Conservation (phyloP, 2,888 invertebrate genomes). For the Temnothorax rugatulus region DNA sequence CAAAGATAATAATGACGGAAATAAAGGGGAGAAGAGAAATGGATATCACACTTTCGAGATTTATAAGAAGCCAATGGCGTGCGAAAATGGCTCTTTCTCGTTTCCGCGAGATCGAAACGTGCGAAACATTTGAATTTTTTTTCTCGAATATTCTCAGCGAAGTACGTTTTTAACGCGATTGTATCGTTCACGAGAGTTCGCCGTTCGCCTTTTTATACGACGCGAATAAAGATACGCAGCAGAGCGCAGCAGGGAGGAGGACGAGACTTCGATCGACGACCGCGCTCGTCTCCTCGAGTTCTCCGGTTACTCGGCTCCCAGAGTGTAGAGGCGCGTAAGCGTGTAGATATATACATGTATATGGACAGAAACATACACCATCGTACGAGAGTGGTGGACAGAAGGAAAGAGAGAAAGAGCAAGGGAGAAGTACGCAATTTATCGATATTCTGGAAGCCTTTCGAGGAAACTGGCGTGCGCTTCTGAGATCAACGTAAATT, state of each 20-base stretch:
- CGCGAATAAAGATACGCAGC: conserved; percentile 52
- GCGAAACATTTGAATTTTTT: conserved; percentile 35
- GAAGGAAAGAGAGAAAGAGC: neutral
- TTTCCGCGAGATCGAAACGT: conserved; percentile 24
- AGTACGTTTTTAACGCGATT: conserved; percentile 32
- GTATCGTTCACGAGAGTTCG: conserved; percentile 10
- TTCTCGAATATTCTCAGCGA: conserved; percentile 1
- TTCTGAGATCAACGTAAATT: conserved; percentile 10
- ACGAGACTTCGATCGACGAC: conserved; percentile 55
- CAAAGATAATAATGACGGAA: conserved; percentile 76
- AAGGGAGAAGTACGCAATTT: conserved; percentile 3
- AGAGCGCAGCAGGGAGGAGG: conserved; percentile 42
- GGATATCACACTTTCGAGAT: conserved; percentile 38
- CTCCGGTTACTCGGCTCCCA: conserved; percentile 71
- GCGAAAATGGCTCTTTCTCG: conserved; percentile 62
- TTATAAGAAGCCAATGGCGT: conserved; percentile 62
- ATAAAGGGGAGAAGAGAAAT: conserved; percentile 36
- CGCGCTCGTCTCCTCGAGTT: conserved; percentile 59
- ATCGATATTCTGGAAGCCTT: conserved; percentile 34
- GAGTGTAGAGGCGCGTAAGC: conserved; percentile 46
- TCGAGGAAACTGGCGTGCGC: conserved; percentile 9
- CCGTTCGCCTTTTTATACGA: conserved; percentile 37
- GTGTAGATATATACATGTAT: neutral
- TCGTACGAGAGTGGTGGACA: conserved; percentile 16
- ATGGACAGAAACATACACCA: neutral